These are phyloP conservation scores for Stegophylla sp. DNA, from an alignment of 2,888 invertebrate species.

Conservation along the genomic window DNA sequence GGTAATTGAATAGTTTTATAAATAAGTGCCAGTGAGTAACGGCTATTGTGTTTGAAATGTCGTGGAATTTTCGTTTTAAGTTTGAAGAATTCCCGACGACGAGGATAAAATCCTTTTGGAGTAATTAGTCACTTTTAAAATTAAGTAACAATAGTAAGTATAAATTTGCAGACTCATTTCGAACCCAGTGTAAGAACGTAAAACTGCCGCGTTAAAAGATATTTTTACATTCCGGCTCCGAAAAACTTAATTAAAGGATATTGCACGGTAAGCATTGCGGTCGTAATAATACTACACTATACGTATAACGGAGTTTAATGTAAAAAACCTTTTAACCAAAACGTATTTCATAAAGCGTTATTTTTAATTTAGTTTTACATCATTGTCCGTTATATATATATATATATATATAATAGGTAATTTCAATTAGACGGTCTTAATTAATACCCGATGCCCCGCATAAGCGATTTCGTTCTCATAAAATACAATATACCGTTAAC, in stretches of 20 bases:
- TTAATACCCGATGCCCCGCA: too few species aligned
- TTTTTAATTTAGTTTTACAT: background rate
- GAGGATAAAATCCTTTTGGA: background rate
- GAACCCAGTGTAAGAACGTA: background rate
- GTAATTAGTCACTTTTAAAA: background rate
- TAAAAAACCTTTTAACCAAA: slow-evolving; percentile 1
- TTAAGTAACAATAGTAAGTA: background rate
- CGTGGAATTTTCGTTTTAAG: background rate
- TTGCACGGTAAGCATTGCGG: background rate
- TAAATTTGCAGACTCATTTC: background rate
- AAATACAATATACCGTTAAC: too few species aligned
- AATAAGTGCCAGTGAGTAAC: background rate
- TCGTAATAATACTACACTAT: too few species aligned
- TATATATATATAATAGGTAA: too few species aligned
- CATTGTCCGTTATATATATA: background rate
- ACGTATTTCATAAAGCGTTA: background rate
- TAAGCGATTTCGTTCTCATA: too few species aligned
- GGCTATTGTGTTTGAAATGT: background rate
- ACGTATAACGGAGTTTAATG: background rate
- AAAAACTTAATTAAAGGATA: background rate
- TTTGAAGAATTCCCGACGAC: background rate
- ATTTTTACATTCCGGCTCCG: background rate
- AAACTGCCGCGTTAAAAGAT: background rate
- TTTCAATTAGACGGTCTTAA: too few species aligned
- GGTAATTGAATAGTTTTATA: too few species aligned